Evolutionary conservation across 1,140 invertebrate species (phyloP).

Genomic region (Ylistrum balloti): DNA sequence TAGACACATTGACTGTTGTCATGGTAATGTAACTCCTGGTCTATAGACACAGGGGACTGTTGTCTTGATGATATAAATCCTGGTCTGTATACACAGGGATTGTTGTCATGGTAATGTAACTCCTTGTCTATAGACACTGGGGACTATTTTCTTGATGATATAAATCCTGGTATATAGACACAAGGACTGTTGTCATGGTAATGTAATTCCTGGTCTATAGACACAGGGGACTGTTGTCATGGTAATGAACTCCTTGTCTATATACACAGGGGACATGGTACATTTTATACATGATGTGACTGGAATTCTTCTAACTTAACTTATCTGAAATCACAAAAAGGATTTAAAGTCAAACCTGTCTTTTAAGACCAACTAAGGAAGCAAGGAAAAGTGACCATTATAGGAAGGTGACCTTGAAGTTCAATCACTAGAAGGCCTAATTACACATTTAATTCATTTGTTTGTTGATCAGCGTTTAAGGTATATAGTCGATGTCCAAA

Average conservation of each 20-base stretch:
- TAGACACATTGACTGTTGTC: neutral
- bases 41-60: neutral
- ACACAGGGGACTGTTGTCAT: conserved; percentile 23
- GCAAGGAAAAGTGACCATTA: no score
- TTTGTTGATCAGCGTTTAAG: no score
- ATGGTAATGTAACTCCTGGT: neutral
- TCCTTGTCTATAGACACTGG: neutral
- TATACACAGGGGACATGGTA: neutral
- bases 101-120: conserved; percentile 3
- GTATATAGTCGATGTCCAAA: no score
- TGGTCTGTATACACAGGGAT: neutral
- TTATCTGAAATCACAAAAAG: no score
- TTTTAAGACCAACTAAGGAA: no score
- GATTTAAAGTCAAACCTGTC: no score
- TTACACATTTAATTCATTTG: no score
- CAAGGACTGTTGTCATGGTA: neutral
- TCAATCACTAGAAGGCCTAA: no score
- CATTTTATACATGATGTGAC: no score
- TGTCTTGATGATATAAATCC: neutral
- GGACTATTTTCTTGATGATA: neutral
- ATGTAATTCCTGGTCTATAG: neutral
- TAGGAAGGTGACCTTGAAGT: no score
- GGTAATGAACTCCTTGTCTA: neutral
- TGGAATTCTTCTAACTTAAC: no score
- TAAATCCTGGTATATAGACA: neutral